Base-by-base conservation (phyloP, 2,113 vertebrate species). In the Proterorhinus semilunaris region DNA sequence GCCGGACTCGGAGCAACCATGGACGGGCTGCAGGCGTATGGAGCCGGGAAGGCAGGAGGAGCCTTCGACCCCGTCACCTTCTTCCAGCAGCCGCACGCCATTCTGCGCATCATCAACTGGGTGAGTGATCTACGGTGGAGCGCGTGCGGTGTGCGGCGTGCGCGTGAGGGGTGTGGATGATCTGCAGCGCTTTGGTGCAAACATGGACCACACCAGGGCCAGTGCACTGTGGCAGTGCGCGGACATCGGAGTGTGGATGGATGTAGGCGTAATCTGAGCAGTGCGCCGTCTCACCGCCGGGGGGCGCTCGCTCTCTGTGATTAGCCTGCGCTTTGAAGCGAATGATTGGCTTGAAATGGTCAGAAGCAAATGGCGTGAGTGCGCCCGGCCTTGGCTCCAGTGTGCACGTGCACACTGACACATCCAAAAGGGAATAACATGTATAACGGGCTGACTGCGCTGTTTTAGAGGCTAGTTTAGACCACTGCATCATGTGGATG, bases 31-130 rank as follows among this genome's bases (percentile, higher is more conserved):
- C 90, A 91, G 87, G 96, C 95, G 69, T 98, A 95, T 74, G 96
- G 96, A 91, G 96, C 96, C 4, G 95, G 94, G 76, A 96, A 95
- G 91, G 95, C 96, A 74, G 96, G 96, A 54, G 96, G 96, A 89
- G 94, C 96, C 86, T 96, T 98, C 91, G 95, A 96, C 92, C 95
- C 93, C 49, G 79, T 96, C 79, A 95, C 94, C 72, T 95, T 98
- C 92, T 72, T 95, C 88, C 93, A 94, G 83, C 96, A 98, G 82
- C 96, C 96, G 58, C 94, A 97, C 90, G 97, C 96, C 59, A 74
- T 96, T 59, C 91, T 98, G 71, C 93, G 96, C 87, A 92, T 97
- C 66, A 90, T 97, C 78, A 96, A 94, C 11, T 98, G 95, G 96
- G 96, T 98, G 91, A 97, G 96, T 83, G 6, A n/a, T 4, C 7